These are phyloP conservation scores for Doryteuthis pealeii DNA, from an alignment of 1,140 invertebrate species.

Conservation along the genomic window DNA sequence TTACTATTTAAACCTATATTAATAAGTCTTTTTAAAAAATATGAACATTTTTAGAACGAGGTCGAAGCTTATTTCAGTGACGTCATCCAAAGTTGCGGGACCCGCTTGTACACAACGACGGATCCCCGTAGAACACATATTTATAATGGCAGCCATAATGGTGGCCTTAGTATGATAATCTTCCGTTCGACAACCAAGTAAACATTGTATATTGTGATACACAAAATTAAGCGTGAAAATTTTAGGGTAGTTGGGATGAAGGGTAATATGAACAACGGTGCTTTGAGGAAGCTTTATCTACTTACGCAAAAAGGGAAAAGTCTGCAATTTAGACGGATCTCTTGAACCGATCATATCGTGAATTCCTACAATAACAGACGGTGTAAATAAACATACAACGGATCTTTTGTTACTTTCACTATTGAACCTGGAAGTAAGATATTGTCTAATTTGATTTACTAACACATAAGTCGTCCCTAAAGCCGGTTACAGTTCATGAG, in stretches of 20 bases:
- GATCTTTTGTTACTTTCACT: conserved; percentile 14
- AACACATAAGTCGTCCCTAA: no score
- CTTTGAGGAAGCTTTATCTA: conserved; percentile 1
- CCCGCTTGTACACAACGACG: conserved; percentile 32
- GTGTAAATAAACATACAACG: conserved; percentile 13
- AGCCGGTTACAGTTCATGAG: no score
- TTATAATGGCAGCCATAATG: conserved; percentile 46
- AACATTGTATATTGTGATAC: conserved; percentile 1
- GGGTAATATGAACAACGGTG: conserved; percentile 6
- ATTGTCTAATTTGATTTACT: not conserved
- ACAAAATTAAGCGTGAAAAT: not conserved
- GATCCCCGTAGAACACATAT: conserved; percentile 29
- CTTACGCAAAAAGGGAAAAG: conserved; percentile 1
- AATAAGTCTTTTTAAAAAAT: no score
- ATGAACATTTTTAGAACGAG: not conserved
- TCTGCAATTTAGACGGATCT: conserved; percentile 12
- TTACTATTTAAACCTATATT: no score
- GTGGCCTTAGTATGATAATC: not conserved
- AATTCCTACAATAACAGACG: not conserved
- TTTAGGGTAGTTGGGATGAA: conserved; percentile 10
- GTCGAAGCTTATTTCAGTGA: conserved; percentile 18
- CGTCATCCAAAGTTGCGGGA: conserved; percentile 26
- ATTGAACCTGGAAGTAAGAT: not conserved
- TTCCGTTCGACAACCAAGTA: not conserved
- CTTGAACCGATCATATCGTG: not conserved